Evolutionary conservation across 2,888 invertebrate species (phyloP), one percentile per base, ranked within the genome.

Genomic region (Metopia argyrocephala): DNA sequence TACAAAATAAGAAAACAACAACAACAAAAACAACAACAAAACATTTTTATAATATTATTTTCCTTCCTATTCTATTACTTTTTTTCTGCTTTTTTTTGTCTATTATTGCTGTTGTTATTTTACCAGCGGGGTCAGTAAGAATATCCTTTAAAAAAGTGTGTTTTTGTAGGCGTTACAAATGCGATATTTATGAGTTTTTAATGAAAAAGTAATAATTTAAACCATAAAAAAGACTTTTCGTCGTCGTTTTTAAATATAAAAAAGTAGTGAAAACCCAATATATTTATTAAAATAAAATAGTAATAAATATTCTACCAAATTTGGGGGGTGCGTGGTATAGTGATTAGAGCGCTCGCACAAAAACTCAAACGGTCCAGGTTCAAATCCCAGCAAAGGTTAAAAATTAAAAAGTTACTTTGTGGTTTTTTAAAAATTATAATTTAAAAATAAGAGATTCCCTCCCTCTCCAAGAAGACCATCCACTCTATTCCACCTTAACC

Each of bases 21-120:
- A 38, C 31, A 38, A 38, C 3, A 38, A 38, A 38, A n/a, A n/a
- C n/a, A n/a, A n/a, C n/a, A n/a, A n/a, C n/a, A n/a, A n/a, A 48
- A 54, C 66, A 56, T 83, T 83, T 82, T 56, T 86, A 85, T 81
- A 68, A 65, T 68, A 71, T 75, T 69, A 23, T 71, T 61, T 46
- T 61, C 56, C 2, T 31, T 31, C n/a, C n/a, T n/a, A n/a, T n/a
- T n/a, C n/a, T 21, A 28, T 50, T 48, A 28, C n/a, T 50, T 50
- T 69, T n/a, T 59, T 57, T 65, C 31, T 27, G 28, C 4, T 27
- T 21, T 9, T 31, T 28, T 31, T 31, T 31, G 7, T 7, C 12
- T 31, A 31, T 31, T 31, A 12, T 31, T 38, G 38, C 38, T 15
- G 4, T 7, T 23, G 45, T 18, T 23, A 21, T 5, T n/a, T n/a